phyloP scores from a whole-genome alignment of 2,888 invertebrate genomes.

The Notodromas monacha region DNA sequence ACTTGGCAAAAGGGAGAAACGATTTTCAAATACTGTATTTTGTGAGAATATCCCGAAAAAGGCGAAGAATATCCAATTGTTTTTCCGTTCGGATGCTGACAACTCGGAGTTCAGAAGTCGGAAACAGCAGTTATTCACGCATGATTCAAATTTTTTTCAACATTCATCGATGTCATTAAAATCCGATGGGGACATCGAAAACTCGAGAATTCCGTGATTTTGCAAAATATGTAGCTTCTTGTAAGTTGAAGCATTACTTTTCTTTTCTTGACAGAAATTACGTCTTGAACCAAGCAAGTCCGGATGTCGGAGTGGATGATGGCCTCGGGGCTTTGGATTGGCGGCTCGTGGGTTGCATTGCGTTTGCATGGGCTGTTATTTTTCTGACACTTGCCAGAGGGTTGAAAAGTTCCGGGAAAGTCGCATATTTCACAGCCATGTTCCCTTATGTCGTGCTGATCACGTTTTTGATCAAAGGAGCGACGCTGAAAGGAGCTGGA shows the following conservation, averaged over 20 bases:
- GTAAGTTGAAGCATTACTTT: not conserved
- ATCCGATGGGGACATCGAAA: too few relatives aligned
- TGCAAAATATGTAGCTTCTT: too few relatives aligned
- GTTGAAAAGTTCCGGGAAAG: constrained; percentile 12
- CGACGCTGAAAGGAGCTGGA: constrained; percentile 15
- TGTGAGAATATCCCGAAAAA: too few relatives aligned
- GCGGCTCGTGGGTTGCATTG: not conserved
- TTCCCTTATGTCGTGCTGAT: constrained; percentile 15
- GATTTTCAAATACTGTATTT: too few relatives aligned
- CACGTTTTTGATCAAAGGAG: constrained; percentile 15
- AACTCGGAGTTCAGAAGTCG: too few relatives aligned
- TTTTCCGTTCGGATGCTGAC: too few relatives aligned
- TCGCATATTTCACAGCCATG: constrained; percentile 20
- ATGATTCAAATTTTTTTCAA: too few relatives aligned
- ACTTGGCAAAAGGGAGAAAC: too few relatives aligned
- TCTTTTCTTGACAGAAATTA: not conserved
- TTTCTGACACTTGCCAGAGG: not conserved
- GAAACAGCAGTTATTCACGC: too few relatives aligned
- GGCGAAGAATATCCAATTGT: too few relatives aligned
- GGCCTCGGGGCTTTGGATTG: not conserved
- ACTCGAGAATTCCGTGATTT: too few relatives aligned
- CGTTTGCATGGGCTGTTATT: not conserved
- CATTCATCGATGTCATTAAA: too few relatives aligned
- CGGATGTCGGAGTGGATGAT: not conserved
- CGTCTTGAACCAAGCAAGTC: not conserved